phyloP scores from a whole-genome alignment of 2,888 invertebrate species.

The Andrena dorsata region DNA sequence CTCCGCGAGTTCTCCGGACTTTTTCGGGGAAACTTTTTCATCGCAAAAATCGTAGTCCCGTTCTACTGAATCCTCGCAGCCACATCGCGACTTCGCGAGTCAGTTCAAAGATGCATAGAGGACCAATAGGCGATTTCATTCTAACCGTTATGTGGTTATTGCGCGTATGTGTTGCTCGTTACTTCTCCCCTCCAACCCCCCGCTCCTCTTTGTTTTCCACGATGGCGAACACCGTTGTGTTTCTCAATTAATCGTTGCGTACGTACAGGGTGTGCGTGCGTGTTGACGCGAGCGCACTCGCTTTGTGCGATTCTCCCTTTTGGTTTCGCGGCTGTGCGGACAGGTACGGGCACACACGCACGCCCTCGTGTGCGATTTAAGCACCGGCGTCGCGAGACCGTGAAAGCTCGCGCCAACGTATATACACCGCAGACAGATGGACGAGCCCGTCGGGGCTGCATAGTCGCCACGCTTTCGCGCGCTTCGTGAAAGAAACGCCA shows the following conservation, averaged over 20 bases:
- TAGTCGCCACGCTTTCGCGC: constrained; percentile 63
- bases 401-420: constrained; percentile 33
- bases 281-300: not conserved
- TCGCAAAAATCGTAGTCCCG: not conserved
- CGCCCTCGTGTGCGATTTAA: constrained; percentile 20
- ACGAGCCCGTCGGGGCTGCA: constrained; percentile 16
- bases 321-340: constrained; percentile 19
- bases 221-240: not conserved
- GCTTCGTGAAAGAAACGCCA: constrained; percentile 38
- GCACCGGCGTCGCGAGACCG: constrained; percentile 21
- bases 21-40: constrained; percentile 1
- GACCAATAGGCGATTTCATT: constrained; percentile 1
- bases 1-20: not conserved
- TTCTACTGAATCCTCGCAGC: not conserved
- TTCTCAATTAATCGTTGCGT: constrained; percentile 10
- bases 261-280: not conserved
- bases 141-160: not conserved
- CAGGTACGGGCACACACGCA: not conserved
- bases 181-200: not conserved
- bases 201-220: not conserved
- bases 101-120: not conserved
- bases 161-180: not conserved
- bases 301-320: constrained; percentile 24
- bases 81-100: too few species aligned
- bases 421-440: constrained; percentile 10